Percentiles rank a stretch among this genome's conserved stretches.
Evolutionary conservation across 2,797 vertebrate genomes (phyloP).

Genomic region (Onychomys leucogaster): DNA sequence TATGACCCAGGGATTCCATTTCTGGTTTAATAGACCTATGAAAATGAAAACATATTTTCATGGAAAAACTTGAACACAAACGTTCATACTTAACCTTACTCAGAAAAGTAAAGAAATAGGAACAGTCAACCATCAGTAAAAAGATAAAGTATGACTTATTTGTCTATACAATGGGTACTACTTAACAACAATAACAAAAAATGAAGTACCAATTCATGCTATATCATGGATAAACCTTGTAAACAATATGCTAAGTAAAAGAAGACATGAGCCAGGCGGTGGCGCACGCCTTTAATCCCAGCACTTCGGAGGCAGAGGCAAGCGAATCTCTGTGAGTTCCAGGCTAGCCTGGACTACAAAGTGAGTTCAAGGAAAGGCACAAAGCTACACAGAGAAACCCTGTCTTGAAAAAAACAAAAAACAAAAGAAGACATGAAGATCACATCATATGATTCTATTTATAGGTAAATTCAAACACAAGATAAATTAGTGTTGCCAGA

Average conservation of each 20-base stretch:
- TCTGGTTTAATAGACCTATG: neutral
- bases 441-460: neutral
- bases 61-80: conserved; percentile 9
- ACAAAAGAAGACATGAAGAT: conserved; percentile 24
- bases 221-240: conserved; percentile 23
- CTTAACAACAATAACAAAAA: conserved; percentile 9
- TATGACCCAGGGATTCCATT: neutral
- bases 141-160: conserved; percentile 47
- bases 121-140: neutral
- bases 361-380: no score
- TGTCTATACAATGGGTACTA: neutral
- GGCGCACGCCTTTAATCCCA: no score
- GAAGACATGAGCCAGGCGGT: conserved; percentile 1
- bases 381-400: no score
- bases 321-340: no score
- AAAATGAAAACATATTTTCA: conserved; percentile 52
- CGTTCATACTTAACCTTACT: neutral
- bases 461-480: conserved; percentile 46
- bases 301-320: no score
- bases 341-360: no score
- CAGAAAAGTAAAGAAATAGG: neutral
- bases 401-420: no score
- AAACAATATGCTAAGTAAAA: conserved; percentile 26
- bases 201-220: neutral
- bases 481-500: neutral